These are phyloP conservation scores for Lamprologus lemairii DNA, from an alignment of 2,113 vertebrate species.

Conservation along the genomic window DNA sequence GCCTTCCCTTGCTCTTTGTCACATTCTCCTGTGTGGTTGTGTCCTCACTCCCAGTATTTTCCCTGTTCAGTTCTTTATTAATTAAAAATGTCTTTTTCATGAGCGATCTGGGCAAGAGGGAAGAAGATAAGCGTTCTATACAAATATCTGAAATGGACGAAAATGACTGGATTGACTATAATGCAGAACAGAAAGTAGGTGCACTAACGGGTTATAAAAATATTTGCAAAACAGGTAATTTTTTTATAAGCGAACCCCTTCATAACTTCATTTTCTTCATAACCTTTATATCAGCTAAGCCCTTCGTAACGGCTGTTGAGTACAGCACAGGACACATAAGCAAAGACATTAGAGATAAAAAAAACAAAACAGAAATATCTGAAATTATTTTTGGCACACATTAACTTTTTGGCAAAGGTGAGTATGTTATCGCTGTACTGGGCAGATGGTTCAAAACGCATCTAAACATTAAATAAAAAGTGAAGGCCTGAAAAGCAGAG, in stretches of 20 bases:
- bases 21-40: background rate
- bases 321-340: background rate
- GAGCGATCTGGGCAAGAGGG: background rate
- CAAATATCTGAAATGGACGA: background rate
- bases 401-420: background rate
- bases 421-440: background rate
- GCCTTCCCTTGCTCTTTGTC: accelerated
- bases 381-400: too few relatives aligned
- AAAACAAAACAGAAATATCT: too few relatives aligned
- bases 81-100: background rate
- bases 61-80: accelerated
- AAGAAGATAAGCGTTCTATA: accelerated
- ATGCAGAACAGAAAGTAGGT: background rate
- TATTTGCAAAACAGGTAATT: background rate
- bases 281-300: background rate
- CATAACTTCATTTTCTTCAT: background rate
- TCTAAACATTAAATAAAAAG: background rate
- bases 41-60: background rate
- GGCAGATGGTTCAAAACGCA: background rate
- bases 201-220: background rate
- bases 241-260: background rate
- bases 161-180: accelerated
- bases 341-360: background rate
- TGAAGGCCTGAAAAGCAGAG: background rate
- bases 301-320: background rate